These are phyloP conservation scores for Rhopalosiphum padi DNA, from an alignment of 1,140 invertebrate genomes.

Conservation along the genomic window DNA sequence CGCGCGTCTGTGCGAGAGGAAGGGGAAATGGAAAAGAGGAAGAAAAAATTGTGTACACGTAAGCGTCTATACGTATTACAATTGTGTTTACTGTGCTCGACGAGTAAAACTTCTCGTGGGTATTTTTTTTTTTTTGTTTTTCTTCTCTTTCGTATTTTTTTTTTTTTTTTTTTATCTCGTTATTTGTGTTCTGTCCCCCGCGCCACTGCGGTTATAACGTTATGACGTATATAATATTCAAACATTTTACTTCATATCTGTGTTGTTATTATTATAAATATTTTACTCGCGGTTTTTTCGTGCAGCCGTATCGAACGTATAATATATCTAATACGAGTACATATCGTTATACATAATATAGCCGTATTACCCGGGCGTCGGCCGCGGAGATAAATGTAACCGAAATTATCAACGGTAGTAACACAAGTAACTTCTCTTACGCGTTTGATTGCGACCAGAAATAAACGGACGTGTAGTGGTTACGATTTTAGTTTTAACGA, in stretches of 20 bases:
- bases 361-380: too few species aligned
- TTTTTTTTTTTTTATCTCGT: background rate
- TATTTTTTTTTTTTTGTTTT: background rate
- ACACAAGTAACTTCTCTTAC: too few species aligned
- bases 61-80: background rate
- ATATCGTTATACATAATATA: too few species aligned
- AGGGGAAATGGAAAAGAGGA: background rate
- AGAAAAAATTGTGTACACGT: conserved; percentile 13
- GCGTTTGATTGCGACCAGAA: too few species aligned
- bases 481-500: too few species aligned
- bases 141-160: background rate
- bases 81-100: conserved; percentile 24
- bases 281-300: too few species aligned
- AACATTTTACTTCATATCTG: background rate
- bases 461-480: too few species aligned
- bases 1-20: background rate
- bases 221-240: background rate
- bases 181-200: background rate
- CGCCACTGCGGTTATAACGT: background rate
- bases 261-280: background rate
- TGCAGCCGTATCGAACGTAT: too few species aligned
- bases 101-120: background rate
- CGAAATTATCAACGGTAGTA: too few species aligned
- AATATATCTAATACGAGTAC: too few species aligned
- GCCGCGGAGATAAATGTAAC: too few species aligned